These are phyloP conservation scores for Buphagus erythrorhynchus DNA, from an alignment of 2,797 vertebrate genomes.

Conservation along the genomic window DNA sequence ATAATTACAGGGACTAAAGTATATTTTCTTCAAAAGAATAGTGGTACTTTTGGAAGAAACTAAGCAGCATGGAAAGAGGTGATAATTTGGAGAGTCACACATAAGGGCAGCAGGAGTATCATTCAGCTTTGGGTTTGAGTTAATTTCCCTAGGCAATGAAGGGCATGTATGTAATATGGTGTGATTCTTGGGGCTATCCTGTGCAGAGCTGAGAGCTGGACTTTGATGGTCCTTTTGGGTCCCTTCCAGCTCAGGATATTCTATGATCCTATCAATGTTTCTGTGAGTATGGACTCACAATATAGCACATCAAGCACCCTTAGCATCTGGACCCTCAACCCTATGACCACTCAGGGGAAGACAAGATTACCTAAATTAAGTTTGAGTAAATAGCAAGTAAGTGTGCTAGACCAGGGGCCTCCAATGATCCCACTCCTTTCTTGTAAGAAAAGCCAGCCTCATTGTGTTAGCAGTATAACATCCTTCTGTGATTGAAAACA, in stretches of 20 bases:
- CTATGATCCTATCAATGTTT: background rate
- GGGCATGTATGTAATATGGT: background rate
- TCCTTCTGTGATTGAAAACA: constrained; percentile 47
- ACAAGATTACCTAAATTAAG: background rate
- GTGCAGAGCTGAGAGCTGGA: background rate
- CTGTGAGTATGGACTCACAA: background rate
- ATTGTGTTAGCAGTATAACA: background rate
- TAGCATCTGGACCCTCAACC: background rate
- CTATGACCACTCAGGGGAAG: background rate
- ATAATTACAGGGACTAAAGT: background rate
- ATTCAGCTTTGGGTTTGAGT: background rate
- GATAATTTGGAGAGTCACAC: background rate
- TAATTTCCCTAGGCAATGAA: background rate
- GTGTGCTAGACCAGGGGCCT: background rate
- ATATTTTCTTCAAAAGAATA: background rate
- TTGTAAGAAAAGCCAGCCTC: background rate
- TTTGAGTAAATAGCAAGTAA: background rate
- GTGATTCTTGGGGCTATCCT: background rate
- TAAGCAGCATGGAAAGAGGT: background rate
- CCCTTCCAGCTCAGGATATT: background rate
- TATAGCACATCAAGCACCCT: accelerated
- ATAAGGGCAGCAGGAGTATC: background rate
- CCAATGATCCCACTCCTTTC: background rate
- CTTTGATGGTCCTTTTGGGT: accelerated
- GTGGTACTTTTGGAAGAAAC: background rate